A percentile compares a stretch with the other conserved stretches of the same genome.
phyloP scores from a whole-genome alignment of 2,888 invertebrate genomes.

The Galeruca laticollis region DNA sequence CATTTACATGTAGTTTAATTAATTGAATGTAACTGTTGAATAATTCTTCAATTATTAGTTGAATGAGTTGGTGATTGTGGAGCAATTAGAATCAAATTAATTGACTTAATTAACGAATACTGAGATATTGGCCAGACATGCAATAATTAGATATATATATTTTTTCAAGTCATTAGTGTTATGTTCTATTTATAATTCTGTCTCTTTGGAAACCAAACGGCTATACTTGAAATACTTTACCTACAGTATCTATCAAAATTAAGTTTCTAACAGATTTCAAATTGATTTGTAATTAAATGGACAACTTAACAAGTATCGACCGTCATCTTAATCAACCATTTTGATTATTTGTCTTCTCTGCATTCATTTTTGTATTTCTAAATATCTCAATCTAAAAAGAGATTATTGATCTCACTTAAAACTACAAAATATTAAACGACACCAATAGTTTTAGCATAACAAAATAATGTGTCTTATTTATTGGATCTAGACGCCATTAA shows the following conservation, averaged over 20 bases:
- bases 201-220: not conserved
- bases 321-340: too few species aligned
- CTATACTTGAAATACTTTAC: not conserved
- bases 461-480: too few species aligned
- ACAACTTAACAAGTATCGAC: too few species aligned
- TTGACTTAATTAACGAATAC: conserved; percentile 3
- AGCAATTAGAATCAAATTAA: conserved; percentile 6
- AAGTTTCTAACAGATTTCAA: too few species aligned
- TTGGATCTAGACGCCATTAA: too few species aligned
- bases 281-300: too few species aligned
- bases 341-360: too few species aligned
- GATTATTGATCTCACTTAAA: too few species aligned
- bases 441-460: too few species aligned
- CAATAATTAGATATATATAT: not conserved
- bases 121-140: not conserved
- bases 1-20: conserved; percentile 17
- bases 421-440: too few species aligned
- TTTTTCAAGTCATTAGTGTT: not conserved
- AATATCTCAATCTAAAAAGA: too few species aligned
- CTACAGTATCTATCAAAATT: not conserved
- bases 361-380: too few species aligned
- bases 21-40: conserved; percentile 10
- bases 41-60: conserved; percentile 13
- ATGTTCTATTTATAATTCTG: not conserved
- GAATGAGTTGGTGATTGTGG: conserved; percentile 7